phyloP scores from a whole-genome alignment of 2,113 vertebrate species.

The Pheucticus melanocephalus region DNA sequence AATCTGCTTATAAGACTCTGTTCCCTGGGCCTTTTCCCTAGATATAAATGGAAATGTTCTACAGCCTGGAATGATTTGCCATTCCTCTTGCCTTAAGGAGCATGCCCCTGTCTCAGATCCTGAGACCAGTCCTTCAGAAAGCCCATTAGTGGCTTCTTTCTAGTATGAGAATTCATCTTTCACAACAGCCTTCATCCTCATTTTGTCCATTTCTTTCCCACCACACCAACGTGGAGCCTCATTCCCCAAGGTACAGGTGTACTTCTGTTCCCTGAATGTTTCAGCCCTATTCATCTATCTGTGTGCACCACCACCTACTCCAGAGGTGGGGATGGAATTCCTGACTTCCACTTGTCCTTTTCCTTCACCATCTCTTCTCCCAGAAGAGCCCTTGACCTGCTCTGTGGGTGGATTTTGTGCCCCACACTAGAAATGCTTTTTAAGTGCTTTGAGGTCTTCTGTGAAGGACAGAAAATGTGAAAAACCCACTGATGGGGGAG shows the following conservation, averaged over 20 bases:
- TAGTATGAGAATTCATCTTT: neutral
- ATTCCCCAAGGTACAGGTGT: rapidly evolving
- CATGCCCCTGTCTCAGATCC: neutral
- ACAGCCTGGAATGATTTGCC: neutral
- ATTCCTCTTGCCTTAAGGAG: neutral
- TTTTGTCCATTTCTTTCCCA: neutral
- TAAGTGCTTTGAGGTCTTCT: neutral
- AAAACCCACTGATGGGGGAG: neutral
- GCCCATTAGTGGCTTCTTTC: neutral
- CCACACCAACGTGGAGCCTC: neutral
- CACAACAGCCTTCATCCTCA: neutral
- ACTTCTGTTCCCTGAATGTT: neutral
- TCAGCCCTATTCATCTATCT: neutral
- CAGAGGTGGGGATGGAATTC: neutral
- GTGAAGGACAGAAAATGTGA: neutral
- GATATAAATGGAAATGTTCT: neutral
- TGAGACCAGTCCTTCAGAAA: neutral
- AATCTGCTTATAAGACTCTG: neutral
- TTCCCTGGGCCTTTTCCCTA: neutral
- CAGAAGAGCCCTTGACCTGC: neutral
- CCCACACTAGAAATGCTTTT: neutral
- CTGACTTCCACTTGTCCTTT: neutral
- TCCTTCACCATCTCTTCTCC: rapidly evolving
- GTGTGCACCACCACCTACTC: neutral
- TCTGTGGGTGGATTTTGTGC: neutral